These are phyloP conservation scores for Hippoglossus hippoglossus DNA, from an alignment of 2,797 vertebrate species.

Conservation along the genomic window DNA sequence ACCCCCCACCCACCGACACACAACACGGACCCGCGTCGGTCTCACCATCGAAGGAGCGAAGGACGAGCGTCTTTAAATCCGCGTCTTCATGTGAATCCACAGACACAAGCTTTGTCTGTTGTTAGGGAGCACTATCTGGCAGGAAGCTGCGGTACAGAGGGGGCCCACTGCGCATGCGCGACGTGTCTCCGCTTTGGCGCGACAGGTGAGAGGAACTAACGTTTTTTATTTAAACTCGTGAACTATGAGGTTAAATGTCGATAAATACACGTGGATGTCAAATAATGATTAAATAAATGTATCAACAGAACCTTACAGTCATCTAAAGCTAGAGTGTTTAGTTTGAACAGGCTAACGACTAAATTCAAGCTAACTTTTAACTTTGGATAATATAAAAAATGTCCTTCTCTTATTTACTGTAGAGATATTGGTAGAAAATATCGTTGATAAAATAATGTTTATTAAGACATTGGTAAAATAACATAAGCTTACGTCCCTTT, in stretches of 20 bases:
- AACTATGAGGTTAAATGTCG: neutral
- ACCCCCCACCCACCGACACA: fast-evolving
- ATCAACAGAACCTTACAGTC: no score
- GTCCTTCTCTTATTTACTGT: no score
- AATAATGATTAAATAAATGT: no score
- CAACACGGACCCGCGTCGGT: neutral
- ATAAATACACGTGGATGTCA: neutral
- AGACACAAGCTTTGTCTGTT: conserved; percentile 82
- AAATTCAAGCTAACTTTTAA: no score
- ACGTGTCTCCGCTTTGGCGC: neutral
- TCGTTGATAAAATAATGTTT: no score
- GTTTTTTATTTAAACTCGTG: conserved; percentile 35
- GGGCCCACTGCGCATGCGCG: conserved; percentile 61
- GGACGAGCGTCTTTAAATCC: conserved; percentile 44
- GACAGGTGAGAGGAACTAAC: conserved; percentile 49
- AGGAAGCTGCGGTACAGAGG: conserved; percentile 76
- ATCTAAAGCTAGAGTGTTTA: no score
- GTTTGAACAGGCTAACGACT: no score
- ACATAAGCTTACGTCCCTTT: no score
- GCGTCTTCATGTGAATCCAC: conserved; percentile 60
- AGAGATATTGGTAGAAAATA: no score
- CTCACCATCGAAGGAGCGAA: conserved; percentile 82
- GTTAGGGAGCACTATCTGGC: conserved; percentile 86
- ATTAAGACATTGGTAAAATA: no score
- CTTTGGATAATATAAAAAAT: no score